phyloP scores from a whole-genome alignment of 2,797 vertebrate genomes.

The Chrysocyon brachyurus region DNA sequence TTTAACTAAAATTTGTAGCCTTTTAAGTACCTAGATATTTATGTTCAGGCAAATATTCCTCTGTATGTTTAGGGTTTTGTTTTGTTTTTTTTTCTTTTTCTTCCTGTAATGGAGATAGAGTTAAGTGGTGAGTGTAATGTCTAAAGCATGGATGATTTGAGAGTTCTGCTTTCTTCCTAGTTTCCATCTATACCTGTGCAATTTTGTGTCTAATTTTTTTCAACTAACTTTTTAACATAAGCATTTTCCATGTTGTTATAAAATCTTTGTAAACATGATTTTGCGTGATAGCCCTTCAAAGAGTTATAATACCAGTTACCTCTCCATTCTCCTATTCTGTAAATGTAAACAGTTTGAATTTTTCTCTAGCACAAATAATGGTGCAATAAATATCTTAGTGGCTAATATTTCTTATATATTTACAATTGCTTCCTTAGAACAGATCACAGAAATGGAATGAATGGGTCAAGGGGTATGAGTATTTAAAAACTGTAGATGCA shows the following conservation, averaged over 20 bases:
- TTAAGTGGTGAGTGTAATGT: slow-evolving; percentile 2
- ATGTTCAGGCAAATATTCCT: neutral
- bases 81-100: neutral
- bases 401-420: neutral
- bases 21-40: slow-evolving; percentile 57
- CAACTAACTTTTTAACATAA: neutral
- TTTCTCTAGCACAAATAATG: slow-evolving; percentile 10
- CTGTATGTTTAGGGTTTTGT: neutral
- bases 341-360: neutral
- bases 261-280: slow-evolving; percentile 31
- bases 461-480: neutral
- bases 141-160: slow-evolving; percentile 38
- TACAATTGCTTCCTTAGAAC: slow-evolving; percentile 32
- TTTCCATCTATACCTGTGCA: neutral
- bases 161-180: neutral
- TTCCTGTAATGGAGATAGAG: slow-evolving; percentile 24
- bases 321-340: neutral
- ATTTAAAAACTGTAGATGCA: slow-evolving; percentile 13
- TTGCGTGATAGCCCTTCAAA: neutral
- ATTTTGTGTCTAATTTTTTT: slow-evolving; percentile 39
- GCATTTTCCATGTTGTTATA: neutral
- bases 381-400: neutral
- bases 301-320: neutral
- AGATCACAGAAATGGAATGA: neutral
- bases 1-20: neutral